Conservation (phyloP, 1,140 invertebrate species). For the Gyrodactylus salaris region DNA sequence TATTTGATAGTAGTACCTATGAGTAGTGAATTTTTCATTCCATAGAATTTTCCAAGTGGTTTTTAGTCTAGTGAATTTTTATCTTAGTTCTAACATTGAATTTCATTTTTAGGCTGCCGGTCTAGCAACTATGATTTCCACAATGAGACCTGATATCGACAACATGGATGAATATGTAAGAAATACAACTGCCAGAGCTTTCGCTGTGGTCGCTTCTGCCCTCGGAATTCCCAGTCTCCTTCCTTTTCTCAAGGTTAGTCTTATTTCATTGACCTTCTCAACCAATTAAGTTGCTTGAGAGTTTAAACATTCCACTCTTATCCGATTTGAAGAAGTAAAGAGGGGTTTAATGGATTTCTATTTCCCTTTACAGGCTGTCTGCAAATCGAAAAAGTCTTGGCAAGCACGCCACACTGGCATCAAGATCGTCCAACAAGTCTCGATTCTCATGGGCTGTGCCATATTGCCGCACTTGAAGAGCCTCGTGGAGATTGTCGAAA, state of each 20-base stretch:
- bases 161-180: constrained; percentile 98
- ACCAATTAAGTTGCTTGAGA: no score
- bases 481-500: constrained; percentile 95
- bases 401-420: constrained; percentile 93
- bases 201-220: constrained; percentile 92
- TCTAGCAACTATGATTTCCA: constrained; percentile 96
- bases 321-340: background rate
- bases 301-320: background rate
- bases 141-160: constrained; percentile 97
- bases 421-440: constrained; percentile 98
- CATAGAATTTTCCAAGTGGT: background rate
- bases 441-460: constrained; percentile 96
- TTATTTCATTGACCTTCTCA: background rate
- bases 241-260: constrained; percentile 51
- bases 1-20: background rate
- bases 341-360: background rate
- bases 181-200: constrained; percentile 90
- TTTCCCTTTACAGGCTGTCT: constrained; percentile 54
- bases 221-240: constrained; percentile 80
- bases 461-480: constrained; percentile 87
- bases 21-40: background rate
- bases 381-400: constrained; percentile 96
- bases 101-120: constrained; percentile 40
- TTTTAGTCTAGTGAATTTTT: background rate
- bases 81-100: constrained; percentile 7